Evolutionary conservation across 2,797 vertebrate genomes (phyloP).

Genomic region (Alca torda): DNA sequence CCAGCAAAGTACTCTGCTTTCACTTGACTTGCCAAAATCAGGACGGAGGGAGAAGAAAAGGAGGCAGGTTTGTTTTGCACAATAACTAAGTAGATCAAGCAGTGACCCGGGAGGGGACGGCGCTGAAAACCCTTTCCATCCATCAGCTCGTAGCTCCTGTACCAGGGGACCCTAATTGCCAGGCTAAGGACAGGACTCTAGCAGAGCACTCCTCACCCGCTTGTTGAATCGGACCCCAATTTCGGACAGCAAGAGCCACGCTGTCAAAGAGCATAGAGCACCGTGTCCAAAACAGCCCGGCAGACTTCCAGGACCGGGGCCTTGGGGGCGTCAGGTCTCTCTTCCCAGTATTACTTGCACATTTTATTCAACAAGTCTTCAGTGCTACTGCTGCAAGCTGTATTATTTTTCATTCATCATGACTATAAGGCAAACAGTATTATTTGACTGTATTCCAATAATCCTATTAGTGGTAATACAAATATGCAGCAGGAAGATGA

Average conservation of each 20-base stretch:
- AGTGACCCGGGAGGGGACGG: fast-evolving
- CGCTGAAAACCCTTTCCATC: not conserved
- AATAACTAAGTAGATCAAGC: not conserved
- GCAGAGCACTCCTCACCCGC: not conserved
- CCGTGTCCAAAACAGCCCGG: fast-evolving
- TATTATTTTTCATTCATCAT: not conserved
- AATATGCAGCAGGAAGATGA: not conserved
- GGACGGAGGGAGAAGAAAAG: not conserved
- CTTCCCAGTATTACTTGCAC: not conserved
- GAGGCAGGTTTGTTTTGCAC: not conserved
- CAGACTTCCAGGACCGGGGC: not conserved
- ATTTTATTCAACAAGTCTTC: not conserved
- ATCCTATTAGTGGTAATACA: not conserved
- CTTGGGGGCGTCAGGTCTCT: fast-evolving
- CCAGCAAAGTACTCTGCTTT: not conserved
- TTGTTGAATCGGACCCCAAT: not conserved
- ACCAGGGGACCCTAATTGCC: not conserved
- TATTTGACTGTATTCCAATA: conserved; percentile 2
- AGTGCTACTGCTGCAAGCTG: not conserved
- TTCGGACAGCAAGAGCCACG: not conserved
- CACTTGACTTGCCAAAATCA: not conserved
- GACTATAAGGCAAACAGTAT: not conserved
- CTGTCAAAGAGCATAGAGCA: not conserved
- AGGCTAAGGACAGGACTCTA: not conserved
- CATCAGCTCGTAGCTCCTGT: not conserved